phyloP scores from a whole-genome alignment of 2,797 vertebrate genomes.

The Mionectes olivaceus region DNA sequence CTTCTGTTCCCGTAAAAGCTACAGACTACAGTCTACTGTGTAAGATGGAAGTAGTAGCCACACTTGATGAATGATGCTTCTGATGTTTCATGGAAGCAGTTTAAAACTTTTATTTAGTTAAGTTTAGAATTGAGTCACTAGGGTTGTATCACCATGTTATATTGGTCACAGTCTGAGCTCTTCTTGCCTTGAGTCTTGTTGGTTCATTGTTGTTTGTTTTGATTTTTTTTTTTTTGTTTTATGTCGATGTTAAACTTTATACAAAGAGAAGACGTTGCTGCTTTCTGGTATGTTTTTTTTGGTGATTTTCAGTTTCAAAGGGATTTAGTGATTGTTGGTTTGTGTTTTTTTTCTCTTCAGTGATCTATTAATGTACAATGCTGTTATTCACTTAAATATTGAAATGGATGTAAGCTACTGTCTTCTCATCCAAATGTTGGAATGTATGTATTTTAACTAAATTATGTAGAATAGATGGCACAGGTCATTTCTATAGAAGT shows the following conservation, averaged over 20 bases:
- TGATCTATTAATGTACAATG: neutral
- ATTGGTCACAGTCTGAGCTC: neutral
- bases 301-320: neutral
- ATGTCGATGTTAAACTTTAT: neutral
- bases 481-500: neutral
- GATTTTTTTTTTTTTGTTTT: neutral
- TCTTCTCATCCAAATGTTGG: neutral
- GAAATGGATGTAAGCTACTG: neutral
- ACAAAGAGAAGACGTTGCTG: neutral
- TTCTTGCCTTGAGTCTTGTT: neutral
- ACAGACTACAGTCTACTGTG: neutral
- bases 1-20: neutral
- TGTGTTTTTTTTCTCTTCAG: neutral
- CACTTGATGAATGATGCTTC: neutral
- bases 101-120: conserved; percentile 1
- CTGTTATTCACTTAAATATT: neutral
- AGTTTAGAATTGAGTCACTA: neutral
- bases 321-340: neutral
- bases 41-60: neutral
- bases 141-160: neutral
- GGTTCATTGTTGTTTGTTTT: neutral
- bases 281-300: neutral
- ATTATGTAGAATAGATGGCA: neutral
- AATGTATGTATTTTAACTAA: neutral
- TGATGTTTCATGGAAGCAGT: neutral